Base-by-base conservation (phyloP, 2,797 vertebrate species). In the Meda fulgida region DNA sequence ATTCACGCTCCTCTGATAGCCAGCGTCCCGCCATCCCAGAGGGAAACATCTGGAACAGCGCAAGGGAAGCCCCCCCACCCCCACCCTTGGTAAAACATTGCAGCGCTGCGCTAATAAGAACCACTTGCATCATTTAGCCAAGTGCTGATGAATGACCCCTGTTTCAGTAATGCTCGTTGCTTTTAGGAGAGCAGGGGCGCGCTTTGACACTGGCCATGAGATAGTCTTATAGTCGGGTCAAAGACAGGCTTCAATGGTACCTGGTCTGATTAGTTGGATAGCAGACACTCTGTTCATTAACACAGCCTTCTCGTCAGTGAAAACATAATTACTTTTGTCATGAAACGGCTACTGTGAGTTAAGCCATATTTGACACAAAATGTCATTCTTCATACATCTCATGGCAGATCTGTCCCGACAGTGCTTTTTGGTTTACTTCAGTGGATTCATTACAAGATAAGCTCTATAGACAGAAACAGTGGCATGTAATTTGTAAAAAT, bases 31-130 rank as follows among this genome's bases (percentile, higher is more conserved):
- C 85, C 73, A 81, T 81, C 66, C 46, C 29, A 60, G 71, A 81
- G 53, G 34, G 55, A 60, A 87, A 89, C 89, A 89, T 89, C 89
- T 88, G 87, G 89, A 87, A 87, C 5, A 6, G 65, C 31, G 85
- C 84, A 88, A 81, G 31, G 82, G 69, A 67, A 84, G 46, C 78
- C 60, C 83, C 43, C 14, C 40, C 11, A 0, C 67, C 85, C 84
- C 77, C 67, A 73, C 26, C 21, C 31, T 81, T 78, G 29, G 69
- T 84, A 88, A 84, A 87, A 88, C 87, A 88, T 82, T 81, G 86
- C 89, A 81, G 81, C 51, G 69, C 85, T 76, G 69, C 19, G n/a
- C 73, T 87, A 88, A 89, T 88, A 88, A 86, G 85, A 89, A 89
- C 73, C 89, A 89, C 81, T 88, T 81, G 81, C 79, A 81, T 87